phyloP scores from a whole-genome alignment of 2,113 vertebrate species.

The Crotalus tigris region DNA sequence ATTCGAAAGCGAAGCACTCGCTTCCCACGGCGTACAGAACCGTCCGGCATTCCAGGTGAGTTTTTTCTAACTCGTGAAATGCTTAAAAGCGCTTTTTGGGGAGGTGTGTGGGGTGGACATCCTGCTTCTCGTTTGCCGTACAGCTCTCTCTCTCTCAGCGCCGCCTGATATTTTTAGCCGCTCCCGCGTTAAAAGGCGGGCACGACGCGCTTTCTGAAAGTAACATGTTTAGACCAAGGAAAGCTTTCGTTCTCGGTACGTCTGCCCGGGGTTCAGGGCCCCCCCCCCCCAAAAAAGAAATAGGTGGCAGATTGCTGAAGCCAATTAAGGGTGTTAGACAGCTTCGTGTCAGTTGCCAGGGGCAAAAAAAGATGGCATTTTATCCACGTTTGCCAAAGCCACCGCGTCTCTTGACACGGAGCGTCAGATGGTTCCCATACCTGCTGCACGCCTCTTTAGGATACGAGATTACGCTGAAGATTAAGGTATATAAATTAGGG shows the following conservation, averaged over 20 bases:
- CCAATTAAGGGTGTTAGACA: neutral
- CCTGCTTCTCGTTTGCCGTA: neutral
- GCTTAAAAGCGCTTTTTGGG: neutral
- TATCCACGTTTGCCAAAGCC: neutral
- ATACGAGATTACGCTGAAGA: neutral
- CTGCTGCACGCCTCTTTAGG: neutral
- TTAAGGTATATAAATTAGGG: neutral
- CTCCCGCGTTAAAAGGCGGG: neutral
- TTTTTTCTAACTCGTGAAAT: conserved; percentile 29
- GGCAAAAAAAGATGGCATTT: neutral
- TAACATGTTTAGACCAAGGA: neutral
- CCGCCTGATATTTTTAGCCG: neutral
- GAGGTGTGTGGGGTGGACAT: neutral
- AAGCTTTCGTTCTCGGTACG: neutral
- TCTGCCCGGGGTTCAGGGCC: too few species aligned
- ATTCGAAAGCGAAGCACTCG: conserved; percentile 85
- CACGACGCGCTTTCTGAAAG: neutral
- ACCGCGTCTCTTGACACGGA: accelerated
- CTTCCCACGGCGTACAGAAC: conserved; percentile 93
- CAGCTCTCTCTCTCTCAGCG: too few species aligned
- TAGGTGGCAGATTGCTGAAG: neutral
- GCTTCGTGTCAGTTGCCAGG: neutral
- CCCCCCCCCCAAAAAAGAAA: neutral
- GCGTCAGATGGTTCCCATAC: neutral
- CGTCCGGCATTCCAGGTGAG: conserved; percentile 85